A percentile compares a stretch with the other conserved stretches of the same genome.
Conservation (phyloP, 2,113 vertebrate genomes). For the Paratilapia polleni region DNA sequence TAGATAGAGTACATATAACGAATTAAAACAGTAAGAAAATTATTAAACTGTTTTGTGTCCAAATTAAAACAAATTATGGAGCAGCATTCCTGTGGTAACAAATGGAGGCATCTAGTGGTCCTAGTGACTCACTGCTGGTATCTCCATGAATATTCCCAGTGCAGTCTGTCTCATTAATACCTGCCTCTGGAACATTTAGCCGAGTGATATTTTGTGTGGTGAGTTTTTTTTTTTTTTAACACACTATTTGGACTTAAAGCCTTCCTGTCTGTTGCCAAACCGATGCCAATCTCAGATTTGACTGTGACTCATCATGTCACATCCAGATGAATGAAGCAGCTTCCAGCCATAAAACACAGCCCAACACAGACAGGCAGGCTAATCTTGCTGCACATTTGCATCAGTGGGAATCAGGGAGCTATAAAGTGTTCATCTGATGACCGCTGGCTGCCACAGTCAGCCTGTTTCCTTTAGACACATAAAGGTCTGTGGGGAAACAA, state of each 20-base stretch:
- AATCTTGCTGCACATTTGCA: conserved; percentile 60
- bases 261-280: conserved; percentile 23
- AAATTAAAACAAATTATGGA: background rate
- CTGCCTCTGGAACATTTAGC: background rate
- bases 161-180: background rate
- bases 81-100: conserved; percentile 2
- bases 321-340: conserved; percentile 23
- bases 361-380: conserved; percentile 2
- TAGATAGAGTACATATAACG: background rate
- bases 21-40: background rate
- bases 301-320: conserved; percentile 41
- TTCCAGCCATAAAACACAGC: conserved; percentile 12
- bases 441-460: conserved; percentile 17
- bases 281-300: conserved; percentile 36
- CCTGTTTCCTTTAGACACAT: conserved; percentile 10
- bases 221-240: background rate
- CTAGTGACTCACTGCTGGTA: conserved; percentile 20
- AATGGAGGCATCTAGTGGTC: conserved; percentile 67
- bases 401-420: conserved; percentile 37
- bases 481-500: background rate
- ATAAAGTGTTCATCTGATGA: conserved; percentile 33
- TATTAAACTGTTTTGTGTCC: background rate
- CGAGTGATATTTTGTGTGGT: conserved; percentile 5
- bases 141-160: conserved; percentile 3
- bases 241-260: conserved; percentile 12